Conservation (phyloP, 64 coral and sea anemone species). For the Porites australiensis region DNA sequence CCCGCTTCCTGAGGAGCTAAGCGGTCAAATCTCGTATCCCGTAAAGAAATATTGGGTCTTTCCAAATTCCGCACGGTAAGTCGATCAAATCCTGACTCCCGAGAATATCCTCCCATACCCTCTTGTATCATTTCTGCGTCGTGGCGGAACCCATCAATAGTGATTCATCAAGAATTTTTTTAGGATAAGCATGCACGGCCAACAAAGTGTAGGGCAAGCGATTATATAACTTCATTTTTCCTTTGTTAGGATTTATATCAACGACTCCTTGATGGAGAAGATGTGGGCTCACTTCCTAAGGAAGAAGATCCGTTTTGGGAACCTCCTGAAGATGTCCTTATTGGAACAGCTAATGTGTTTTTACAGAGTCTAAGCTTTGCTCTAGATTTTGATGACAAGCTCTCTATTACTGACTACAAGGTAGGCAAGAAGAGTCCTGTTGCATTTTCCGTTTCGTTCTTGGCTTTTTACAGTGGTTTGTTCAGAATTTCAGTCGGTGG, state of each 20-base stretch:
- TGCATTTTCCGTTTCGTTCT: background rate
- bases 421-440: slow-evolving; percentile 10
- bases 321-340: slow-evolving; percentile 88
- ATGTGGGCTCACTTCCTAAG: slow-evolving; percentile 70
- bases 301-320: slow-evolving; percentile 99
- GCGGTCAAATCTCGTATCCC: too few species aligned
- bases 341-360: slow-evolving; percentile 96
- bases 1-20: too few species aligned
- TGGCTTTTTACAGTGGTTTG: background rate
- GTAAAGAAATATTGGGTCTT: too few species aligned
- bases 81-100: too few species aligned
- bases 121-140: too few species aligned
- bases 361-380: slow-evolving; percentile 95
- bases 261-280: slow-evolving; percentile 88
- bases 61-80: too few species aligned
- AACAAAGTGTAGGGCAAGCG: too few species aligned
- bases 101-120: too few species aligned
- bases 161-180: too few species aligned
- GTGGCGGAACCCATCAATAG: too few species aligned
- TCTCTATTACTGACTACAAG: slow-evolving; percentile 98
- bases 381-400: slow-evolving; percentile 98
- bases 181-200: too few species aligned
- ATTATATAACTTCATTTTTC: background rate
- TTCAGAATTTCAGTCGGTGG: background rate
- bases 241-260: slow-evolving; percentile 85